Percentiles rank a stretch among this genome's conserved stretches.
phyloP scores from a whole-genome alignment of 2,888 invertebrate genomes.

The Liodrosophila aerea region DNA sequence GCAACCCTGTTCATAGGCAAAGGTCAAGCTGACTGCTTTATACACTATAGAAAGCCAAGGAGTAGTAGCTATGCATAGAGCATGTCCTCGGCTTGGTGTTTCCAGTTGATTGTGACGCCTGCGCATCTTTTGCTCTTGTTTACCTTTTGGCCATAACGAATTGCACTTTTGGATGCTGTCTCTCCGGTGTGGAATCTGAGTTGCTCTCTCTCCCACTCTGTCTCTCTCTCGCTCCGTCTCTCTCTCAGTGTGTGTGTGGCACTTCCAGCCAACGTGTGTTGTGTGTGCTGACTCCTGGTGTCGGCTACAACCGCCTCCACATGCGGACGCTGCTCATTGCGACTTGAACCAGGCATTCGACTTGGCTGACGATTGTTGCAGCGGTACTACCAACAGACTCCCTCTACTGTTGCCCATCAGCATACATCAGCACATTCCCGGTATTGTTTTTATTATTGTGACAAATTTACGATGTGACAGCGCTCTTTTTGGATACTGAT shows the following conservation, averaged over 20 bases:
- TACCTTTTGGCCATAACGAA: constrained; percentile 43
- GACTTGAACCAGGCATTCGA: constrained; percentile 54
- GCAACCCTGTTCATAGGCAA: constrained; percentile 46
- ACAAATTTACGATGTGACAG: constrained; percentile 48
- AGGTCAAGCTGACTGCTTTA: constrained; percentile 38
- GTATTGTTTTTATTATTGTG: constrained; percentile 48
- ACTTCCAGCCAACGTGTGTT: constrained; percentile 32
- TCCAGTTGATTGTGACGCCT: too few species aligned
- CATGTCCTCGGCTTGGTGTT: too few species aligned
- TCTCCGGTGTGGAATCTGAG: background rate
- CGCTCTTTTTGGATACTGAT: constrained; percentile 24
- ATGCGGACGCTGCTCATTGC: constrained; percentile 35
- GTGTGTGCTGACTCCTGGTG: constrained; percentile 28
- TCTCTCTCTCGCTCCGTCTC: background rate
- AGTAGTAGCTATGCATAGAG: too few species aligned
- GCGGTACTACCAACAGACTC: constrained; percentile 18
- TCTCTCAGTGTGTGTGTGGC: constrained; percentile 18
- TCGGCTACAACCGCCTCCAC: constrained; percentile 59
- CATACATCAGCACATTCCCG: background rate
- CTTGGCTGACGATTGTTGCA: constrained; percentile 69
- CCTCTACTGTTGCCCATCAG: background rate
- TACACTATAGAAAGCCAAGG: background rate
- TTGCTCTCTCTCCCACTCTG: background rate
- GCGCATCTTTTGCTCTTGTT: constrained; percentile 22
- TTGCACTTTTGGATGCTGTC: constrained; percentile 44